These are phyloP conservation scores for Panurus biarmicus DNA, from an alignment of 2,113 vertebrate genomes.

Conservation along the genomic window DNA sequence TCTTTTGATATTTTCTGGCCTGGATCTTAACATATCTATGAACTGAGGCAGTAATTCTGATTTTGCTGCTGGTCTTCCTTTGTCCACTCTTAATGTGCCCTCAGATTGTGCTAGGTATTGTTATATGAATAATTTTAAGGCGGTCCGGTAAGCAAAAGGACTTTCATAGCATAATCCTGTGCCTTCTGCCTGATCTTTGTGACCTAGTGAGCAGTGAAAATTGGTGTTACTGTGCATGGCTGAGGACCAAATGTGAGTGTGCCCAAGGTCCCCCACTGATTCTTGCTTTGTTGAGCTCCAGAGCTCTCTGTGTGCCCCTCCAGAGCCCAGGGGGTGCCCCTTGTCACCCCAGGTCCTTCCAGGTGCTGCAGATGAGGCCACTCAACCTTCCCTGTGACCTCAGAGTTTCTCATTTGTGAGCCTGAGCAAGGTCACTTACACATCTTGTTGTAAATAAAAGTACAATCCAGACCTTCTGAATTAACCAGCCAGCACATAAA, in stretches of 20 bases:
- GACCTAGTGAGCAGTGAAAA: background rate
- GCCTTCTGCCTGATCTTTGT: background rate
- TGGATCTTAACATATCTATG: background rate
- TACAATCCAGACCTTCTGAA: background rate
- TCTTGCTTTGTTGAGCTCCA: background rate
- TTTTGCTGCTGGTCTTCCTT: background rate
- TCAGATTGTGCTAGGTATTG: background rate
- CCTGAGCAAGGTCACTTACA: background rate
- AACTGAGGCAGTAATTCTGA: background rate
- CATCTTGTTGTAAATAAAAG: background rate
- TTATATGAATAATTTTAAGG: background rate
- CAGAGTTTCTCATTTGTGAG: background rate
- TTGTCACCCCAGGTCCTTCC: background rate
- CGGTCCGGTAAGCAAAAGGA: background rate
- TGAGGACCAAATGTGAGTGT: background rate
- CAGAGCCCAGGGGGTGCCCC: background rate
- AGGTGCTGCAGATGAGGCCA: background rate
- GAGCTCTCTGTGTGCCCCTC: no score
- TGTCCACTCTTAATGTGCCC: background rate
- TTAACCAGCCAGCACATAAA: background rate
- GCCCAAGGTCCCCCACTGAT: background rate
- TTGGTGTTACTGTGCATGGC: background rate
- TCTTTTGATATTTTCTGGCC: background rate
- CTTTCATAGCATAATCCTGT: background rate
- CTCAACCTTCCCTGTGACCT: background rate